Percentiles rank a stretch among this genome's conserved stretches.
phyloP scores from a whole-genome alignment of 2,888 invertebrate genomes.

The Meteorus colon region DNA sequence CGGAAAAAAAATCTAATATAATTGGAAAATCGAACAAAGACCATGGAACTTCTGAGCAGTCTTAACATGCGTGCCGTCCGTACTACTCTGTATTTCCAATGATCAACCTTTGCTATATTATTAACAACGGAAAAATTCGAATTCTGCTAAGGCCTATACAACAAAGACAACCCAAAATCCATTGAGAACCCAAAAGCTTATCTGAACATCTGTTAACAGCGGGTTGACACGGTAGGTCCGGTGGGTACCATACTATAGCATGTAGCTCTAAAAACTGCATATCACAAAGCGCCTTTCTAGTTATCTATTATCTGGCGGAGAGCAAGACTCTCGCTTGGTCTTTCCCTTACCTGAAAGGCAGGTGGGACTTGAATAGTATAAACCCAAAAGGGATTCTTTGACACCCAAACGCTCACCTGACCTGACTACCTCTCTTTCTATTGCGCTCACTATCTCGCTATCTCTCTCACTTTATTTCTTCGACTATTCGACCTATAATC shows the following conservation, averaged over 20 bases:
- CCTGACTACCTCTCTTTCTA: slow-evolving; percentile 48
- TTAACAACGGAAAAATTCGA: slow-evolving; percentile 48
- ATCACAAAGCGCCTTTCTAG: slow-evolving; percentile 68
- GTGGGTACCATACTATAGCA: slow-evolving; percentile 30
- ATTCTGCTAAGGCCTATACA: slow-evolving; percentile 45
- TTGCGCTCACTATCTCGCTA: neutral
- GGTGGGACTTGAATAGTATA: slow-evolving; percentile 68
- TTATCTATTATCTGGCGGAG: slow-evolving; percentile 70
- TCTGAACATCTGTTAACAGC: slow-evolving; percentile 72
- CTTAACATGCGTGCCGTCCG: neutral
- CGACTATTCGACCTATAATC: slow-evolving; percentile 28
- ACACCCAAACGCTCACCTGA: slow-evolving; percentile 66
- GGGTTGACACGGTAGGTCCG: slow-evolving; percentile 55
- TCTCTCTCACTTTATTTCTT: slow-evolving; percentile 30
- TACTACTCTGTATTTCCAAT: neutral
- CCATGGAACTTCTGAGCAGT: slow-evolving; percentile 10
- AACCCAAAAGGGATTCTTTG: slow-evolving; percentile 64
- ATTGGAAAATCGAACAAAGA: slow-evolving; percentile 59
- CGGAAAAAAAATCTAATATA: slow-evolving; percentile 55
- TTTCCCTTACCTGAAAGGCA: slow-evolving; percentile 59
- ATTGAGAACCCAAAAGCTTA: slow-evolving; percentile 64
- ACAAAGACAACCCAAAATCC: slow-evolving; percentile 57
- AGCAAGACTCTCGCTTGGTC: slow-evolving; percentile 27
- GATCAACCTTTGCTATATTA: slow-evolving; percentile 11
- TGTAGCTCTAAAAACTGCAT: slow-evolving; percentile 48